Evolutionary conservation across 2,888 invertebrate species (phyloP).

Genomic region (Oscheius sp.): DNA sequence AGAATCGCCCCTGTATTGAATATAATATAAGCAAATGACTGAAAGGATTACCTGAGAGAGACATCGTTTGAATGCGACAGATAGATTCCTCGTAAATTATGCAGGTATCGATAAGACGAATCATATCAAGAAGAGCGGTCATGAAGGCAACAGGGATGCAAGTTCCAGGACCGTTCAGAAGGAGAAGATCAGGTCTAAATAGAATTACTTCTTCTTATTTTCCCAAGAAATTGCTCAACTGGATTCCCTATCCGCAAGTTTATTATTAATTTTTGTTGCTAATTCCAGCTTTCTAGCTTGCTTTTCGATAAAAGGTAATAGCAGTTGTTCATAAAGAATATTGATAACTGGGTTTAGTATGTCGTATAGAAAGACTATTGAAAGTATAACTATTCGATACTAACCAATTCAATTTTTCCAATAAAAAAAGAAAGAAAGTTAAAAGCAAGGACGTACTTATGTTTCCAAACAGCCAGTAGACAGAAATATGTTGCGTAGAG

Average conservation of each 20-base stretch:
- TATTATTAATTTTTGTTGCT: too few species aligned
- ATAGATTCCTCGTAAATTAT: conserved; percentile 93
- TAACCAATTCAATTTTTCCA: too few species aligned
- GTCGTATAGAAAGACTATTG: too few species aligned
- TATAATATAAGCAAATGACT: neutral
- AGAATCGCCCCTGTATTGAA: conserved; percentile 75
- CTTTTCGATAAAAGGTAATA: too few species aligned
- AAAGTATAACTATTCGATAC: too few species aligned
- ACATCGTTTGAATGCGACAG: conserved; percentile 88
- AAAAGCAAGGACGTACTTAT: conserved; percentile 84
- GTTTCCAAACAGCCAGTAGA: conserved; percentile 84
- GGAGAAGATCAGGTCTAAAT: conserved; percentile 79
- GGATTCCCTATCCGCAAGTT: too few species aligned
- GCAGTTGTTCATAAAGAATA: too few species aligned
- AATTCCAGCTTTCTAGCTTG: too few species aligned
- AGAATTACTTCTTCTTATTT: neutral
- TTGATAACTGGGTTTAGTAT: too few species aligned
- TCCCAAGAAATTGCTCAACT: too few species aligned
- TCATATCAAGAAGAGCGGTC: conserved; percentile 77
- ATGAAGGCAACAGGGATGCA: conserved; percentile 89
- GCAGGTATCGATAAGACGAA: conserved; percentile 72
- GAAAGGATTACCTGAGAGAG: conserved; percentile 83
- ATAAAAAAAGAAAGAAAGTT: conserved; percentile 2
- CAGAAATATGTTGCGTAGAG: conserved; percentile 79
- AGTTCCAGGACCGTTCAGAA: conserved; percentile 96